A percentile compares a stretch with the other conserved stretches of the same genome.
These are phyloP conservation scores for Lophura nycthemera DNA, from an alignment of 2,113 vertebrate species.

Conservation along the genomic window DNA sequence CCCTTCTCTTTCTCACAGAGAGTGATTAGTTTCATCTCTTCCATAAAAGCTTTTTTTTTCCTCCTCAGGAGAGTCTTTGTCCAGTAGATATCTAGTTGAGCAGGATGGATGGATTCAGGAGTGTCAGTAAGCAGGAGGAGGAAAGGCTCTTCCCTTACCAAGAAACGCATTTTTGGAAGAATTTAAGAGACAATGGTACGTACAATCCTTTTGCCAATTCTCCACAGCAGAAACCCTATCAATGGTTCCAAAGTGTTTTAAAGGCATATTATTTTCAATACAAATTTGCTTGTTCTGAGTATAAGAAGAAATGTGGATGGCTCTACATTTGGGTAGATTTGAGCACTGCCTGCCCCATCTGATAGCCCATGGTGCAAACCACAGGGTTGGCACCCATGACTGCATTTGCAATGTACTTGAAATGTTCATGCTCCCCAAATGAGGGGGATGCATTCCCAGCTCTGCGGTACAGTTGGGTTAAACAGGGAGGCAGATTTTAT, in stretches of 20 bases:
- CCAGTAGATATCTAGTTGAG: neutral
- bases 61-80: neutral
- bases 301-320: neutral
- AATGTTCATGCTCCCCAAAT: accelerated
- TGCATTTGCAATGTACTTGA: neutral
- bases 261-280: neutral
- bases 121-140: neutral
- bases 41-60: neutral
- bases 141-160: neutral
- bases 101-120: neutral
- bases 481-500: neutral
- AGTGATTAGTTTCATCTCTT: neutral
- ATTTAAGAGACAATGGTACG: neutral
- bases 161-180: neutral
- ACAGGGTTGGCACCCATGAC: neutral
- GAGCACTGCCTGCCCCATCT: neutral
- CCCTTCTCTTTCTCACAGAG: neutral
- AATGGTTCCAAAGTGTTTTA: neutral
- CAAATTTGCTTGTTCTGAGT: neutral
- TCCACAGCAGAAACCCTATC: neutral
- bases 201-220: neutral
- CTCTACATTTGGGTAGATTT: neutral
- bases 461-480: accelerated
- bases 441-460: neutral
- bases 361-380: neutral